Percentiles rank a stretch among this genome's conserved stretches.
Evolutionary conservation across 1,140 invertebrate genomes (phyloP).

Genomic region (Linepithema humile): DNA sequence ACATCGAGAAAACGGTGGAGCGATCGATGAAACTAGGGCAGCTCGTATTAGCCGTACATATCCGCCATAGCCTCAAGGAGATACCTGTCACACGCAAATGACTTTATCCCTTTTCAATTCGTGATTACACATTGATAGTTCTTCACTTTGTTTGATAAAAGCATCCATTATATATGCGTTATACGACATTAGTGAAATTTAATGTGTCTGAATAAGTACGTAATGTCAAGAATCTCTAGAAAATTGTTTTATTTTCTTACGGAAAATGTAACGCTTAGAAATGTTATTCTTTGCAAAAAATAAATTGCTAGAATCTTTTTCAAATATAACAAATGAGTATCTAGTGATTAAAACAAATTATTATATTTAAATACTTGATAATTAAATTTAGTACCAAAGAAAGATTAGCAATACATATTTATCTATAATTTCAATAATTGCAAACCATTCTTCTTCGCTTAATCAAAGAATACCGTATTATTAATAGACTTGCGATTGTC

Average conservation of each 20-base stretch:
- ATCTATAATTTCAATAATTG: neutral
- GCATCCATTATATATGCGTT: neutral
- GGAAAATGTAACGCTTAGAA: neutral
- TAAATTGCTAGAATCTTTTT: neutral
- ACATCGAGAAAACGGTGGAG: neutral
- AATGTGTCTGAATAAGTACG: neutral
- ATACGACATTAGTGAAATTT: neutral
- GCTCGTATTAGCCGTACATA: neutral
- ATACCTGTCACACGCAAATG: neutral
- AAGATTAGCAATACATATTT: neutral
- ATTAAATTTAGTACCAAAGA: neutral
- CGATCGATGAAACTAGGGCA: slow-evolving; percentile 42
- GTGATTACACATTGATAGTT: neutral
- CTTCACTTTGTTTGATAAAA: neutral
- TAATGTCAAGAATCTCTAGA: neutral
- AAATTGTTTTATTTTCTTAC: neutral
- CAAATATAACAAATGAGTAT: neutral
- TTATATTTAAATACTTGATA: neutral
- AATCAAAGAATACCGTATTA: neutral
- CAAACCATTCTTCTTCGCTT: neutral
- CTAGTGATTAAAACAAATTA: too few species aligned
- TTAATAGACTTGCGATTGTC: neutral
- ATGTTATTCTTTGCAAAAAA: neutral
- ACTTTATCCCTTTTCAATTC: neutral
- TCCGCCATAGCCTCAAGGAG: neutral